Conservation (phyloP, 2,797 vertebrate species). For the Nannoperca australis region DNA sequence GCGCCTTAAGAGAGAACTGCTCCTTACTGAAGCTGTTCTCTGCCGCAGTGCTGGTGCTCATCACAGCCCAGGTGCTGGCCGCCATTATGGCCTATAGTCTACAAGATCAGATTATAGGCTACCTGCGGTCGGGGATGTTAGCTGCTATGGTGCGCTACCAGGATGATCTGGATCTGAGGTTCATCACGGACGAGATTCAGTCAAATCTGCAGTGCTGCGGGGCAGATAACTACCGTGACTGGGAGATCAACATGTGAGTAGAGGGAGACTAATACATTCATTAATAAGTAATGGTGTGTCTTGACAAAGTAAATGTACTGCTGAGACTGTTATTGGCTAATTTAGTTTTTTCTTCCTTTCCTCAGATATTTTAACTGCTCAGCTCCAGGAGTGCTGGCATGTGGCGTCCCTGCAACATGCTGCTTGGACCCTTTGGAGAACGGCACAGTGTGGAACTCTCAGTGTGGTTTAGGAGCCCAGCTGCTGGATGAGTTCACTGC, state of each 20-base stretch:
- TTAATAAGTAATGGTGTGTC: neutral
- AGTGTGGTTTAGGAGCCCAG: slow-evolving; percentile 87
- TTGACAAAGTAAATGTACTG: neutral
- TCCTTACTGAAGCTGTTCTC: slow-evolving; percentile 88
- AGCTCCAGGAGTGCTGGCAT: slow-evolving; percentile 88
- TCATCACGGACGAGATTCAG: slow-evolving; percentile 93
- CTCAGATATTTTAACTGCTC: slow-evolving; percentile 95
- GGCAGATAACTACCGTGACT: slow-evolving; percentile 89
- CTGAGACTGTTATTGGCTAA: neutral
- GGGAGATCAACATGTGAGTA: slow-evolving; percentile 92
- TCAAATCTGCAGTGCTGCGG: slow-evolving; percentile 91
- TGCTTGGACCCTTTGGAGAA: slow-evolving; percentile 88
- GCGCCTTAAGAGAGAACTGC: slow-evolving; percentile 86
- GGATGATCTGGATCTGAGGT: slow-evolving; percentile 90
- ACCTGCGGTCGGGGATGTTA: slow-evolving; percentile 82
- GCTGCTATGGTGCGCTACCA: slow-evolving; percentile 88
- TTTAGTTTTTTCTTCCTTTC: neutral
- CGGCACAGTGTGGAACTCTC: slow-evolving; percentile 87
- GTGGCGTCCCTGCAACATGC: slow-evolving; percentile 92
- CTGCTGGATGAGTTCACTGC: slow-evolving; percentile 81
- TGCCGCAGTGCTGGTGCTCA: slow-evolving; percentile 73
- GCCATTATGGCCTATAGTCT: slow-evolving; percentile 84
- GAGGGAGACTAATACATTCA: neutral
- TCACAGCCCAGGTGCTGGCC: slow-evolving; percentile 81
- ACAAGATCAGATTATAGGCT: slow-evolving; percentile 77